Base-by-base conservation (phyloP, 1,140 invertebrate species). In the Diorhabda elongata region DNA sequence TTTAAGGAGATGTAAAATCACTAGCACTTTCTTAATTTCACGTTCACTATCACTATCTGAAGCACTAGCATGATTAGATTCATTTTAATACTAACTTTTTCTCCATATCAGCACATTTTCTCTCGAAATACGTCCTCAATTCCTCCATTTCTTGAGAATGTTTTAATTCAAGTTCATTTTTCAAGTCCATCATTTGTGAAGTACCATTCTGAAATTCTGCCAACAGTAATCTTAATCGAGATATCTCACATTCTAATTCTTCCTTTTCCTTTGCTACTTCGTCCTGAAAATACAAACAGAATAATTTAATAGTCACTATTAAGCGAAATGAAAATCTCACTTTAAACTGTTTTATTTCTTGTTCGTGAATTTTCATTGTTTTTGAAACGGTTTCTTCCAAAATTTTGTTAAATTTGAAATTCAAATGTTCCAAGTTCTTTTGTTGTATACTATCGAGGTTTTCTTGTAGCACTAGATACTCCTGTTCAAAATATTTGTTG, bases 131-230 rank as follows among this genome's bases (percentile, higher is more conserved):
- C 2, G 85, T 90, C 59, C 91, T 83, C 41, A 92, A 74, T 71
- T 92, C 89, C 76, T 92, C 90, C 86, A 92, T 88, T 77, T 93
- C 89, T 66, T 87, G 87, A 9, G 86, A 81, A 78, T 92, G 90
- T 70, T 87, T 87, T 6, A 75, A 76, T 66, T 88, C 86, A 6
- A 91, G 76, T 65, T 89, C 86, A 5, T 81, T 75, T 70, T 82
- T 83, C 7, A 89, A 67, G 47, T 83, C 82, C 4, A 84, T 81
- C 3, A 89, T 76, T 44, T 84, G 83, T 0, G 77, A 80, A 68
- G 83, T 82, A 4, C 84, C 83, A 58, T 82, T 80, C 75, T 86
- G 86, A 0, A 86, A 81, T 11, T 75, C 83, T 2, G 78, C 77
- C 57, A 84, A 74, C 26, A 85, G 72, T 67, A 82, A 82, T 61